Evolutionary conservation across 2,888 invertebrate species (phyloP).

Genomic region (Entomobrya multifasciata): DNA sequence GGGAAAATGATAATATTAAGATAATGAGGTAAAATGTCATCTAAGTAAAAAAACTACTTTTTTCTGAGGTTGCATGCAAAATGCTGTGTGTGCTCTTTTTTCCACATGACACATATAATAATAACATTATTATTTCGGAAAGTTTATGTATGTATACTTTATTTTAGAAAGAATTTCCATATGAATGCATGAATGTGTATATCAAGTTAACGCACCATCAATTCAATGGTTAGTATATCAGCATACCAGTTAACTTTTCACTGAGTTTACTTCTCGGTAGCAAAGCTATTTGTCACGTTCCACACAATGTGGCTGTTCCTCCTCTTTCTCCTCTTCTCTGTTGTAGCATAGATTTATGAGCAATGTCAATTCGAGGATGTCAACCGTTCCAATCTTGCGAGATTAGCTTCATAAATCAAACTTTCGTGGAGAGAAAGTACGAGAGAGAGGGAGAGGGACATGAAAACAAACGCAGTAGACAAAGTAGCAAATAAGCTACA

Average conservation of each 20-base stretch:
- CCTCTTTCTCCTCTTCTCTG: slow-evolving; percentile 37
- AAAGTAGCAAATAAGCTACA: slow-evolving; percentile 29
- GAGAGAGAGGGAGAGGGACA: not conserved
- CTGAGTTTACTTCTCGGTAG: slow-evolving; percentile 6
- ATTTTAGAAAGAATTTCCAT: not conserved
- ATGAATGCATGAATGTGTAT: not conserved
- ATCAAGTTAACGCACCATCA: not conserved
- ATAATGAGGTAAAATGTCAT: slow-evolving; percentile 55
- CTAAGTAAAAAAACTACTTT: not conserved
- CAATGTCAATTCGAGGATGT: slow-evolving; percentile 68
- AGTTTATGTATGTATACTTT: not conserved
- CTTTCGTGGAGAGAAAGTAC: slow-evolving; percentile 5
- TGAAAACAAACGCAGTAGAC: slow-evolving; percentile 41
- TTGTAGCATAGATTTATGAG: slow-evolving; percentile 69
- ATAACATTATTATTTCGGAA: not conserved
- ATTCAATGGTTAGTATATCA: not conserved
- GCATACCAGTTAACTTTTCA: slow-evolving; percentile 15
- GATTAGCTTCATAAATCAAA: slow-evolving; percentile 73
- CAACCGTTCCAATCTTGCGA: slow-evolving; percentile 70
- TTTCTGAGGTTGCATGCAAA: slow-evolving; percentile 7
- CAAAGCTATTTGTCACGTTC: slow-evolving; percentile 69
- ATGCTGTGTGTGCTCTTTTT: slow-evolving; percentile 9
- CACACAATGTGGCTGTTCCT: slow-evolving; percentile 63
- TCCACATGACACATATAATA: not conserved
- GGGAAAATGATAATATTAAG: slow-evolving; percentile 43